phyloP scores from a whole-genome alignment of 1,140 invertebrate species.

The Ericerus pela region DNA sequence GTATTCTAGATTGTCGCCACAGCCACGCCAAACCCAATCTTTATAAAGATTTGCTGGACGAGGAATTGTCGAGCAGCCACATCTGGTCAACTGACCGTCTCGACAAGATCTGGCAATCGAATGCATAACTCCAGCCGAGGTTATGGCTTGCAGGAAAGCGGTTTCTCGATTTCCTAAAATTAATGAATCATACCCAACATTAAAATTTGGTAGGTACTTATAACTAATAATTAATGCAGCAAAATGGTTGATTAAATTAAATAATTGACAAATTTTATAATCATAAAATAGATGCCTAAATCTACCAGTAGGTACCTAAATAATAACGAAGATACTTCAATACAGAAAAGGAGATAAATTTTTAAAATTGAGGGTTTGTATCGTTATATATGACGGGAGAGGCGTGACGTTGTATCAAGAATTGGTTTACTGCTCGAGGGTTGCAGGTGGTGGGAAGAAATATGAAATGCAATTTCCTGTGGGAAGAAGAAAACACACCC shows the following conservation, averaged over 20 bases:
- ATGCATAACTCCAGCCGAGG: conserved; percentile 75
- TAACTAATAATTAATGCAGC: not conserved
- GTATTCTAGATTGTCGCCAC: conserved; percentile 88
- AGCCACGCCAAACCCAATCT: conserved; percentile 95
- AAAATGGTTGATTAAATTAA: not conserved
- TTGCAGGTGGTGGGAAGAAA: too few relatives aligned
- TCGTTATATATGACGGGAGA: too few relatives aligned
- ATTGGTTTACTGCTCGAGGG: too few relatives aligned
- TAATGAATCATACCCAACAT: not conserved
- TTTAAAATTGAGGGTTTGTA: too few relatives aligned
- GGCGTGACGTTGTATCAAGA: too few relatives aligned
- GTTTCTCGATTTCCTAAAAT: conserved; percentile 69
- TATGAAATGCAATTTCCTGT: too few relatives aligned
- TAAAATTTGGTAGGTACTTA: not conserved
- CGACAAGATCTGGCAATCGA: conserved; percentile 72
- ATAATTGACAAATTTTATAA: not conserved
- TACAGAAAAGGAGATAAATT: not conserved
- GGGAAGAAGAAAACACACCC: too few relatives aligned
- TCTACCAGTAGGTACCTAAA: not conserved
- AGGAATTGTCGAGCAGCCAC: conserved; percentile 65
- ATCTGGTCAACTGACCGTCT: conserved; percentile 72
- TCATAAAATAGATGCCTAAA: not conserved
- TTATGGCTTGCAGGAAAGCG: conserved; percentile 78
- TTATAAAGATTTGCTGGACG: conserved; percentile 63
- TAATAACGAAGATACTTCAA: not conserved